Evolutionary conservation across 2,888 invertebrate genomes (phyloP), one percentile per base, ranked within the genome.

Genomic region (Acleris cristana): DNA sequence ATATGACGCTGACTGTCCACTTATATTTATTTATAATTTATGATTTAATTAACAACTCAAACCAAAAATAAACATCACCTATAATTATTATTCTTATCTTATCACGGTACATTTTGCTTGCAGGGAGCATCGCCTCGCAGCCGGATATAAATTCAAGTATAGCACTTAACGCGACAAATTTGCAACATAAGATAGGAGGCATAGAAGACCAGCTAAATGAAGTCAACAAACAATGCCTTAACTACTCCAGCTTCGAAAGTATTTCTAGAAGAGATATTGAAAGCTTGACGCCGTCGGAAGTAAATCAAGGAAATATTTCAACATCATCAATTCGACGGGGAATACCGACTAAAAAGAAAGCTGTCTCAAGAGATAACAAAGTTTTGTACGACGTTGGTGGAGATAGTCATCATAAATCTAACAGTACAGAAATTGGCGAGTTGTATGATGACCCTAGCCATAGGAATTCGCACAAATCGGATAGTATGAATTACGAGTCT

Each of bases 141-240:
- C 82, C 83, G 18, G 83, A 87, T 70, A 84, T 86, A 62, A 85
- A 85, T 77, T 89, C 91, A 55, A 87, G 84, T 74, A 84, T 87
- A 72, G 81, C 83, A 71, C 77, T 86, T 48, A 87, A 89, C 69
- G 86, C 89, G 19, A 83, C 85, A 19, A 84, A 90, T 69, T 76
- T 89, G 57, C 88, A 88, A 72, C 84, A 85, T 65, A 88, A 87
- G 74, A 88, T 88, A 73, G 73, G 78, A 61, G 84, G 84, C 19
- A 74, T 88, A 51, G 89, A 90, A 73, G 76, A 86, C 62, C 83
- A 88, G 70, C 74, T 88, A 49, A 80, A 81, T 65, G 80, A 80
- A 78, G 87, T 87, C 40, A 86, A 79, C 71, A 82, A 79, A 68
- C 85, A 87, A 54, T 87, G 83, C 71, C 82, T 76, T 18, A 81